Evolutionary conservation across 2,797 vertebrate species (phyloP).

Genomic region (Phataginus tricuspis): DNA sequence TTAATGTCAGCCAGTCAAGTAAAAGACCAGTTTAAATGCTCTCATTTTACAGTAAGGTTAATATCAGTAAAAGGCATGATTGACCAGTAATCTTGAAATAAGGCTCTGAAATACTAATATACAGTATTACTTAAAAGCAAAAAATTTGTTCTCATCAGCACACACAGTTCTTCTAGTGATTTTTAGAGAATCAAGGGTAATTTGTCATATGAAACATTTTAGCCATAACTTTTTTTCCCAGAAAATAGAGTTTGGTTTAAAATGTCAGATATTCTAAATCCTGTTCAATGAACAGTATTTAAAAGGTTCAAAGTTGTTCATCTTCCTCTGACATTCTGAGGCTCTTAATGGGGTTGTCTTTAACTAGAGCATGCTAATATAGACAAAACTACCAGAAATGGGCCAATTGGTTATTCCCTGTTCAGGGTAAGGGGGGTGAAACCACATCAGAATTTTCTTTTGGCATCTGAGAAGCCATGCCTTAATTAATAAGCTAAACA

Average conservation of each 20-base stretch:
- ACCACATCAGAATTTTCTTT: background rate
- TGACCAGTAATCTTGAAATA: constrained; percentile 41
- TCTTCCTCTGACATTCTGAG: background rate
- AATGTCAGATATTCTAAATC: constrained; percentile 9
- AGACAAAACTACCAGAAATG: background rate
- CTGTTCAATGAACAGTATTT: background rate
- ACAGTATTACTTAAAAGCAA: background rate
- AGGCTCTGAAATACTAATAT: background rate
- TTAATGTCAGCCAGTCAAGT: constrained; percentile 10
- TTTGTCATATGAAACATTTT: background rate
- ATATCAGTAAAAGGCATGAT: constrained; percentile 20
- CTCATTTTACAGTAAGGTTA: constrained; percentile 35
- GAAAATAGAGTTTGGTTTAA: constrained; percentile 31
- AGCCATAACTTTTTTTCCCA: background rate
- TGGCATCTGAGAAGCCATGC: background rate
- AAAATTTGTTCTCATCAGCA: background rate
- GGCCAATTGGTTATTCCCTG: background rate
- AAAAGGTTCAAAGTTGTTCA: constrained; percentile 20
- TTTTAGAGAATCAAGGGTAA: constrained; percentile 8
- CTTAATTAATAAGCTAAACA: constrained; percentile 8
- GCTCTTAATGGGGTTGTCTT: background rate
- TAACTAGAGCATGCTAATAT: background rate
- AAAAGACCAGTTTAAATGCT: constrained; percentile 29
- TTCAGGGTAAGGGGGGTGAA: background rate
- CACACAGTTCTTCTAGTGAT: background rate